Evolutionary conservation across 2,797 vertebrate species (phyloP).

Genomic region (Sebastes matsubarae): DNA sequence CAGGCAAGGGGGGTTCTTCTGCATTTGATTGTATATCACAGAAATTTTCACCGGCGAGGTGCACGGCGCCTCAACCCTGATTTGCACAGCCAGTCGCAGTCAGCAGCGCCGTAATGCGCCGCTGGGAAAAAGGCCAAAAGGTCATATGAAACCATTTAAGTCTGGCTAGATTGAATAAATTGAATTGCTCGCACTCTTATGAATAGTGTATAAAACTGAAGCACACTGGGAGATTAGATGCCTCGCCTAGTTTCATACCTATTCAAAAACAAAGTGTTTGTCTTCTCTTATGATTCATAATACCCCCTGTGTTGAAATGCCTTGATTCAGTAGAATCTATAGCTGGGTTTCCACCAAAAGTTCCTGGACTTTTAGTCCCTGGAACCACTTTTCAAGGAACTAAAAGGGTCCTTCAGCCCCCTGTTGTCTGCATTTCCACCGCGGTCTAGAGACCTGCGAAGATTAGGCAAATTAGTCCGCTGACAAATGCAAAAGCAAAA

Average conservation of each 20-base stretch:
- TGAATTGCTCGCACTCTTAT: conserved; percentile 23
- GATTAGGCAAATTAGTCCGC: too few relatives aligned
- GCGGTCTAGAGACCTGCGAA: too few relatives aligned
- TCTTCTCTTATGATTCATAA: conserved; percentile 27
- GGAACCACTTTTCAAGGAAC: too few relatives aligned
- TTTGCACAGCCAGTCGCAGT: conserved; percentile 45
- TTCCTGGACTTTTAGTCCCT: too few relatives aligned
- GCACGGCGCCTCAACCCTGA: conserved; percentile 1
- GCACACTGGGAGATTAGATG: conserved; percentile 10
- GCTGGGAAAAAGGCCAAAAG: conserved; percentile 42
- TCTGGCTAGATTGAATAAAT: conserved; percentile 48
- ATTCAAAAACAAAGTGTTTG: conserved; percentile 43
- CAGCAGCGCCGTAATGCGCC: conserved; percentile 43
- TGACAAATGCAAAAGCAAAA: too few relatives aligned
- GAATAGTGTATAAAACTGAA: conserved; percentile 46
- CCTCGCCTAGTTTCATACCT: conserved; percentile 29
- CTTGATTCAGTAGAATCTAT: conserved; percentile 18
- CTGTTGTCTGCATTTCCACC: too few relatives aligned
- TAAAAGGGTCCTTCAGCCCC: too few relatives aligned
- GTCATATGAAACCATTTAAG: conserved; percentile 64
- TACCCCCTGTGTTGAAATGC: not conserved
- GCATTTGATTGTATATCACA: conserved; percentile 33
- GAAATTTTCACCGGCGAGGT: conserved; percentile 18
- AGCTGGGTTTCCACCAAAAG: too few relatives aligned
- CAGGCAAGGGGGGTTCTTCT: not conserved